Evolutionary conservation across 2,888 invertebrate genomes (phyloP).

Genomic region (Dasypolia templi): DNA sequence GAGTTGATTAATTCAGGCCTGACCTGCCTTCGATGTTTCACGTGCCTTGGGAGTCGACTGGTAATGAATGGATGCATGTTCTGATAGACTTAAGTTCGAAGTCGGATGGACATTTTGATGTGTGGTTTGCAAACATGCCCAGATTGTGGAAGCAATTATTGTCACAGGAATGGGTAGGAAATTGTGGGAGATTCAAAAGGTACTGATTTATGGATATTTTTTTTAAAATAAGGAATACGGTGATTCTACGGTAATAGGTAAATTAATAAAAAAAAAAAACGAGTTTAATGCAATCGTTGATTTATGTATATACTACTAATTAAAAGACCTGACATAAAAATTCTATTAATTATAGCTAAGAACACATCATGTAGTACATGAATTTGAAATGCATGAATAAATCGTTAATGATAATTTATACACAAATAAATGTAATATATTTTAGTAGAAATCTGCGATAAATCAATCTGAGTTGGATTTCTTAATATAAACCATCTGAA

Average conservation of each 20-base stretch:
- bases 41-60: slow-evolving; percentile 66
- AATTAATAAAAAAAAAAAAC: not conserved
- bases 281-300: not conserved
- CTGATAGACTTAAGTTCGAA: slow-evolving; percentile 50
- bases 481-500: not conserved
- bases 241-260: not conserved
- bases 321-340: not conserved
- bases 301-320: slow-evolving; percentile 5
- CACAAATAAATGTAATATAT: not conserved
- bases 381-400: not conserved
- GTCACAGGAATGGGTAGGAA: not conserved
- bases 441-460: not conserved
- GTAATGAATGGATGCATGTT: slow-evolving; percentile 61
- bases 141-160: slow-evolving; percentile 40
- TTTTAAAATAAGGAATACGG: not conserved
- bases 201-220: not conserved
- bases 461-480: not conserved
- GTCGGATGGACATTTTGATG: slow-evolving; percentile 48
- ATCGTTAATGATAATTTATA: not conserved
- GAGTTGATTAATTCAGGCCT: slow-evolving; percentile 78
- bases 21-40: slow-evolving; percentile 74
- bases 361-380: not conserved
- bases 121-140: slow-evolving; percentile 53
- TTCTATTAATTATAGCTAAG: slow-evolving; percentile 1
- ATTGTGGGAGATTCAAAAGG: not conserved